Evolutionary conservation across 2,888 invertebrate genomes (phyloP).

Genomic region (Diarsia dahlii): DNA sequence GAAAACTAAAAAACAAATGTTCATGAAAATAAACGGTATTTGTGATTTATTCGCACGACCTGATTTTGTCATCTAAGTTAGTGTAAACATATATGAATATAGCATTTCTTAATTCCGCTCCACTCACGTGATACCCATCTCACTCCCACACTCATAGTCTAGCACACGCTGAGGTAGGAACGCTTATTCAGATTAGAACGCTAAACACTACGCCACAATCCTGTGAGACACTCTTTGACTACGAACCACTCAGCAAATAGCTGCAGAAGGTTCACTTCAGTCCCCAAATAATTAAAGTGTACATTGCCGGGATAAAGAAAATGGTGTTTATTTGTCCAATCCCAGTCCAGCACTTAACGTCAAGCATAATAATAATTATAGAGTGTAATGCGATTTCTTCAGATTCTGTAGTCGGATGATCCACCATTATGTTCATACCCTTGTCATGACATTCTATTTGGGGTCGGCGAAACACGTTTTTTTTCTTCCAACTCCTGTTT

Average conservation of each 20-base stretch:
- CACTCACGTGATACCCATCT: background rate
- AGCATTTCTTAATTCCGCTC: background rate
- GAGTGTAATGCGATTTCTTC: background rate
- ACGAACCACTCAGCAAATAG: background rate
- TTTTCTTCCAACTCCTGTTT: too few species aligned
- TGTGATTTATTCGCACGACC: background rate
- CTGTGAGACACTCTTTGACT: background rate
- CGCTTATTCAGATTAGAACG: constrained; percentile 30
- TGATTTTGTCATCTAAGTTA: background rate
- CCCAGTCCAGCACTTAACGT: background rate
- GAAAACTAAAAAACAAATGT: too few species aligned
- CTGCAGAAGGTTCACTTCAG: constrained; percentile 5
- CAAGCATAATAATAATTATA: background rate
- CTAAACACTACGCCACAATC: constrained; percentile 24
- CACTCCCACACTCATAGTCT: background rate
- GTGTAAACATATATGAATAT: background rate
- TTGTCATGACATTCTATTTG: too few species aligned
- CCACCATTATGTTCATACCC: too few species aligned
- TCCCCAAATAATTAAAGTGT: background rate
- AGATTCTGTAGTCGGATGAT: too few species aligned
- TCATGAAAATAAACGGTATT: too few species aligned
- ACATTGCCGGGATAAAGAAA: background rate
- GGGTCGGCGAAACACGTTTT: too few species aligned
- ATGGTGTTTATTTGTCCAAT: background rate
- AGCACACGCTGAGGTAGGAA: background rate